phyloP scores from a whole-genome alignment of 2,888 invertebrate genomes.

The Gordius sp. region DNA sequence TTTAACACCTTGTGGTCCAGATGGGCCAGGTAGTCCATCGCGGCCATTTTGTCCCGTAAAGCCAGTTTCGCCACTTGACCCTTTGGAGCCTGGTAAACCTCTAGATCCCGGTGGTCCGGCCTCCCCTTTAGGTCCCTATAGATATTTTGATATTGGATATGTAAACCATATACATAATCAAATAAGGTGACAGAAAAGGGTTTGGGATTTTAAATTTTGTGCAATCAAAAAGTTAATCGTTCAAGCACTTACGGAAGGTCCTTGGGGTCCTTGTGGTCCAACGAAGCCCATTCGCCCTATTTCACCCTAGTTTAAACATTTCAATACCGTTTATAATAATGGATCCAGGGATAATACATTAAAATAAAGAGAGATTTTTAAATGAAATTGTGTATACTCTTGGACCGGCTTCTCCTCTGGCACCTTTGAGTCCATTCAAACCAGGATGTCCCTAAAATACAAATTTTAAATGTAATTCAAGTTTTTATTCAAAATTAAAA shows the following conservation, averaged over 20 bases:
- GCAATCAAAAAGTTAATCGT: no score
- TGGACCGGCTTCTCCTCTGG: slow-evolving; percentile 1
- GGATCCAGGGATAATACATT: not conserved
- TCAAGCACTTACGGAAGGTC: no score
- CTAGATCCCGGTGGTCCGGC: slow-evolving; percentile 1
- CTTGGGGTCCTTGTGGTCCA: slow-evolving; percentile 6
- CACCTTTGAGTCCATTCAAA: not conserved
- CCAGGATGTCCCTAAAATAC: slow-evolving; percentile 10
- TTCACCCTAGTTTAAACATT: slow-evolving; percentile 10
- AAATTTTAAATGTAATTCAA: not conserved
- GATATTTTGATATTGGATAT: no score
- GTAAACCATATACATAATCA: no score
- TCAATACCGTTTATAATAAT: not conserved
- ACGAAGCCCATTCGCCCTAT: not conserved
- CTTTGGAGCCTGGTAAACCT: not conserved
- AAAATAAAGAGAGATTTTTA: not conserved
- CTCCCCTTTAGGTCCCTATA: slow-evolving; percentile 1
- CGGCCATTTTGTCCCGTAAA: not conserved
- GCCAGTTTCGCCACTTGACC: not conserved
- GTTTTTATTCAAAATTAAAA: no score
- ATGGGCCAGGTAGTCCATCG: not conserved
- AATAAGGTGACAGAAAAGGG: no score
- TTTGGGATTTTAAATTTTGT: no score
- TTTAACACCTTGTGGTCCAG: not conserved
- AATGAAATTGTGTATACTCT: not conserved